Evolutionary conservation across 64 coral and sea anemone species (phyloP).

Genomic region (Montipora foliosa): DNA sequence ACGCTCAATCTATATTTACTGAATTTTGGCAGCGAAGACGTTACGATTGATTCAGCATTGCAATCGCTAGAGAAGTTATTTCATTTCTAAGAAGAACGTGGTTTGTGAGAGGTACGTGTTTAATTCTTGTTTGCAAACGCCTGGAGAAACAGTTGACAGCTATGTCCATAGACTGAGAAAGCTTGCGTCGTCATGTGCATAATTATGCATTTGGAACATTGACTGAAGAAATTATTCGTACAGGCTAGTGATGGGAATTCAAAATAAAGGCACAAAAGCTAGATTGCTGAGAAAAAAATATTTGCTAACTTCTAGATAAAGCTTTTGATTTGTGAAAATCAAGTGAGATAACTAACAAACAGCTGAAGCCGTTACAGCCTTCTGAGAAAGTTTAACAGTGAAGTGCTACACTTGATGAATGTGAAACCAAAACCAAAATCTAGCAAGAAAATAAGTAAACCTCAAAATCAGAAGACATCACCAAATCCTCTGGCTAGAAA

Average conservation of each 20-base stretch:
- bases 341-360: slow-evolving; percentile 65
- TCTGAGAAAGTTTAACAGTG: not conserved
- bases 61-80: slow-evolving; percentile 50
- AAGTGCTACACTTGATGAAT: not conserved
- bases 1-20: slow-evolving; percentile 57
- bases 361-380: slow-evolving; percentile 68
- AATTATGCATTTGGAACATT: not conserved
- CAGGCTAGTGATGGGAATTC: slow-evolving; percentile 56
- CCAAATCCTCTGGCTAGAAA: not conserved
- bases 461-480: not conserved
- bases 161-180: slow-evolving; percentile 43
- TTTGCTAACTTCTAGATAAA: slow-evolving; percentile 48
- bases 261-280: slow-evolving; percentile 39
- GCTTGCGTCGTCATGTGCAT: slow-evolving; percentile 49
- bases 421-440: not conserved
- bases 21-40: slow-evolving; percentile 40
- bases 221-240: slow-evolving; percentile 54
- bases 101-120: slow-evolving; percentile 61
- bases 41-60: slow-evolving; percentile 5
- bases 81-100: slow-evolving; percentile 71
- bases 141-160: slow-evolving; percentile 33
- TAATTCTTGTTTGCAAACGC: slow-evolving; percentile 62
- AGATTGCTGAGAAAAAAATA: slow-evolving; percentile 65
- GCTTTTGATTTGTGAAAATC: slow-evolving; percentile 67
- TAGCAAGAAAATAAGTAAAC: not conserved